phyloP scores from a whole-genome alignment of 2,797 vertebrate genomes.

The Acanthis flammea region DNA sequence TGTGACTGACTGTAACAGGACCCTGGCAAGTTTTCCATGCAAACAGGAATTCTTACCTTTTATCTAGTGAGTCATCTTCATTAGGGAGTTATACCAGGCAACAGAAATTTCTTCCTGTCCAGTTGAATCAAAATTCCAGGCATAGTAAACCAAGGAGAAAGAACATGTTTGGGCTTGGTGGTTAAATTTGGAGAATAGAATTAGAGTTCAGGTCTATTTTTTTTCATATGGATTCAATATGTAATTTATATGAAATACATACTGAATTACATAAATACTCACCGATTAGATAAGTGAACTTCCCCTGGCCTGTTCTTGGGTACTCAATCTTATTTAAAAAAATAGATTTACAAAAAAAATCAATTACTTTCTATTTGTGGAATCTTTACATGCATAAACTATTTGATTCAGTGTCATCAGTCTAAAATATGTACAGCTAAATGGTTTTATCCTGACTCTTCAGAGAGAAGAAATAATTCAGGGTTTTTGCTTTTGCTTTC shows the following conservation, averaged over 20 bases:
- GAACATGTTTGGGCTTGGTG: background rate
- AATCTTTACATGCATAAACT: background rate
- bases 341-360: background rate
- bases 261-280: background rate
- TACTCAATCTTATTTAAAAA: background rate
- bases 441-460: background rate
- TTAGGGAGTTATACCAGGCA: background rate
- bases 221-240: background rate
- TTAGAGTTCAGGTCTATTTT: background rate
- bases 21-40: background rate
- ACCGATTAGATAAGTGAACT: background rate
- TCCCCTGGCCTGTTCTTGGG: background rate
- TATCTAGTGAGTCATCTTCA: background rate
- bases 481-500: background rate
- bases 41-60: background rate
- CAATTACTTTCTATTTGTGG: background rate
- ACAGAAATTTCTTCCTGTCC: background rate
- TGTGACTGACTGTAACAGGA: background rate
- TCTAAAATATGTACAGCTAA: background rate
- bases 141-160: background rate
- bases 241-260: background rate
- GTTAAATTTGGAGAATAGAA: background rate
- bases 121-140: background rate
- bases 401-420: background rate
- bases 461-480: background rate